These are phyloP conservation scores for Platycercus adscitus DNA, from an alignment of 2,113 vertebrate species.

Conservation along the genomic window DNA sequence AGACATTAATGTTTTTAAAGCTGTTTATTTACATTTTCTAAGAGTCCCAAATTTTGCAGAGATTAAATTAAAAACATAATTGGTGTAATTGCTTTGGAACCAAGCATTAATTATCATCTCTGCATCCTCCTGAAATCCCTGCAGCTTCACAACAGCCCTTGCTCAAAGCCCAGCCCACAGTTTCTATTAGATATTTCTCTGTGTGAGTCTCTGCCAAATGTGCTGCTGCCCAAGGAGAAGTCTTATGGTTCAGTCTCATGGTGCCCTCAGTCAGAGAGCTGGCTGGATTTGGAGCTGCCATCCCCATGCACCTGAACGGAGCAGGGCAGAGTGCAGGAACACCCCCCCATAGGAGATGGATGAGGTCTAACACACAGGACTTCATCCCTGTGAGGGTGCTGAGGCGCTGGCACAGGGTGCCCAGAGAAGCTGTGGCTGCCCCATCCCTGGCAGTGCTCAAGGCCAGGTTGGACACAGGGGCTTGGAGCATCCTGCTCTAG, in stretches of 20 bases:
- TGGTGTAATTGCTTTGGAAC: constrained; percentile 64
- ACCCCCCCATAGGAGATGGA: fast-evolving
- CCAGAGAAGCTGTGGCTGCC: neutral
- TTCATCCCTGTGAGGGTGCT: neutral
- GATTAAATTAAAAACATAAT: constrained; percentile 69
- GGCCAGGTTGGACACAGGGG: too few relatives aligned
- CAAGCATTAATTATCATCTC: constrained; percentile 60
- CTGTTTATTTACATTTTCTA: constrained; percentile 45
- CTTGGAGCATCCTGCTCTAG: too few relatives aligned
- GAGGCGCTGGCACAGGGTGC: neutral
- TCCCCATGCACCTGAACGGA: fast-evolving
- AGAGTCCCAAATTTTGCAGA: constrained; percentile 49
- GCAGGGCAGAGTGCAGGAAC: fast-evolving
- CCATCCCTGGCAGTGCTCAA: neutral
- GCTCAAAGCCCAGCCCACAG: constrained; percentile 11
- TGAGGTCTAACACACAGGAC: neutral
- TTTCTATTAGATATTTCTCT: neutral
- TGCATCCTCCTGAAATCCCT: constrained; percentile 42
- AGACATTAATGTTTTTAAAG: constrained; percentile 24
- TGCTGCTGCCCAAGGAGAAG: neutral
- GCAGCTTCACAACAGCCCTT: constrained; percentile 35
- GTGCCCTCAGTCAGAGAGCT: neutral
- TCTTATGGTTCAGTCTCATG: neutral
- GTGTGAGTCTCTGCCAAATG: neutral
- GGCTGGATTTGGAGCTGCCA: fast-evolving